Evolutionary conservation across 2,113 vertebrate genomes (phyloP), one percentile per base, ranked within the genome.

Genomic region (Ranitomeya variabilis): DNA sequence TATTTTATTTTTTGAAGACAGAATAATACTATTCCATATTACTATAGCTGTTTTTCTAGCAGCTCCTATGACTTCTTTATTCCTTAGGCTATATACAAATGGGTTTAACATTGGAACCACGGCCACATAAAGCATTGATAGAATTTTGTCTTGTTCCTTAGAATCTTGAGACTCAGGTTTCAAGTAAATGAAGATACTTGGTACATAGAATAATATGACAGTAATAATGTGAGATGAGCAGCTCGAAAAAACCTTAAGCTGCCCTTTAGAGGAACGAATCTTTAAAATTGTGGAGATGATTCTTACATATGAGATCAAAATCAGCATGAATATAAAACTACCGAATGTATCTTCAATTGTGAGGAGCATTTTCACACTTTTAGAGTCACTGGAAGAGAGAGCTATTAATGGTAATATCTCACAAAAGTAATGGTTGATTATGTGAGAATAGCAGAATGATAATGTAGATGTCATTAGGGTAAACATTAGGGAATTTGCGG

Each of bases 211-310:
- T 73, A 91, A 89, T 0, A 90, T 84, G 11, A 93, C 91, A 14
- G 91, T 90, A 52, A 67, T 90, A 31, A 93, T 52, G 13, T 93
- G 92, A 14, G 91, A 91, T 21, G 90, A 90, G 15, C 91, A 91
- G 0, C 89, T 91, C 45, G 90, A 1, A 4, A 93, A 87, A 0
- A 83, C 88, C 83, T 92, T 93, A 14, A 90, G 78, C 31, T n/a
- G 86, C 0, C 90, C 69, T 15, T 23, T 15, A 37, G 31, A 16
- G 15, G 69, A 37, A 73, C 26, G 69, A 37, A 73, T 73, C 69
- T 37, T 73, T 15, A 73, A 15, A 73, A 73, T 7, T 37, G 69
- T 16, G 15, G 8, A 73, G 23, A 73, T 37, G 7, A 73, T 73
- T 73, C 26, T 73, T 73, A 16, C 19, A 18, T 73, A 73, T 73